phyloP scores from a whole-genome alignment of 2,797 vertebrate genomes.

The Austrolebias charrua region DNA sequence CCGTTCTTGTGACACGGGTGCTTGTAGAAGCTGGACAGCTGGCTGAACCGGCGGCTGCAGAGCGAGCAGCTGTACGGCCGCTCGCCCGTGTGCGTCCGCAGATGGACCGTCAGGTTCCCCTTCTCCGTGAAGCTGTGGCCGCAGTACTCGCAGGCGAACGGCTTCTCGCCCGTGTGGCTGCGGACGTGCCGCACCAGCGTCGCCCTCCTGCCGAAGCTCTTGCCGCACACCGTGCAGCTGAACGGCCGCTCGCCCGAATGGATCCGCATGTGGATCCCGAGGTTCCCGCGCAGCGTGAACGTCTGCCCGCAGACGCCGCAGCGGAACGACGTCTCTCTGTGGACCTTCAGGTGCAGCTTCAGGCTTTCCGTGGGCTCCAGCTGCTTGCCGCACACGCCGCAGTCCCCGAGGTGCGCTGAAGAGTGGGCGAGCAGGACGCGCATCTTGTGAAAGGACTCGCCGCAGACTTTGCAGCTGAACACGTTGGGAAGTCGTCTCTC shows the following conservation, averaged over 20 bases:
- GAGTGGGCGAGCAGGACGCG: conserved; percentile 14
- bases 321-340: conserved; percentile 27
- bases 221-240: too few species aligned
- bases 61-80: too few species aligned
- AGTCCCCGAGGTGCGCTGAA: conserved; percentile 7
- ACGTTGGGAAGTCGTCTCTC: not conserved
- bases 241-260: too few species aligned
- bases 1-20: conserved; percentile 43
- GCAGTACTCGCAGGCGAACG: conserved; percentile 42
- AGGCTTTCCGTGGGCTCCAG: conserved; percentile 13
- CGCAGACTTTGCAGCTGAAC: conserved; percentile 34
- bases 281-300: conserved; percentile 49
- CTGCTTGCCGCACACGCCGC: conserved; percentile 37
- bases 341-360: conserved; percentile 32
- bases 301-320: conserved; percentile 44
- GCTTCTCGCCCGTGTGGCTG: conserved; percentile 59
- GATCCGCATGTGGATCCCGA: too few species aligned
- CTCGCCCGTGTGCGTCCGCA: too few species aligned
- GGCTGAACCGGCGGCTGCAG: conserved; percentile 55
- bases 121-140: too few species aligned
- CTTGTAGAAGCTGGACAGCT: conserved; percentile 45
- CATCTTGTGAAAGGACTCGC: conserved; percentile 27
- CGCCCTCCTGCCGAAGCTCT: conserved; percentile 30
- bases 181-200: conserved; percentile 49
- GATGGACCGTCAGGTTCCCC: too few species aligned